Evolutionary conservation across 2,113 vertebrate species (phyloP), one percentile per base, ranked within the genome.

Genomic region (Eudorcas thomsonii): DNA sequence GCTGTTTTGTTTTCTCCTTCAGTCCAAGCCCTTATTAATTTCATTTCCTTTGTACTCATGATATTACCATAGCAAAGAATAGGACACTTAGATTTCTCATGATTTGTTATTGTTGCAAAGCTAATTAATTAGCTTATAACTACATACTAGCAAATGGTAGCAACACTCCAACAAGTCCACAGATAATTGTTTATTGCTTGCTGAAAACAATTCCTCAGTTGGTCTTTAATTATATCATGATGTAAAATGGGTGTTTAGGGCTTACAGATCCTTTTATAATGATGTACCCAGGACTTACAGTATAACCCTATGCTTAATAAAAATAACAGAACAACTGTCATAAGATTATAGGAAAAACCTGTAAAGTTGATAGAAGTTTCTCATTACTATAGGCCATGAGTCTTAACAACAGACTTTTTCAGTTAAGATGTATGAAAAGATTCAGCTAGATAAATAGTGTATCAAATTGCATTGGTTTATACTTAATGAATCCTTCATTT

Each of bases 131-230:
- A 92, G 17, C 55, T 87, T 13, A 64, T 88, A 59, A 45, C 17
- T 52, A n/a, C n/a, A 94, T 8, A 19, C 9, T 60, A 39, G 52
- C 21, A 93, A 94, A 94, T 57, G 30, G 81, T 43, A 89, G 83
- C 33, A 84, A 80, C n/a, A 86, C 43, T 17, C 19, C 4, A 3
- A 67, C 39, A 90, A 48, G 23, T 80, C 26, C 45, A 80, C 5
- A 95, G 67, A 28, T 57, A 62, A 88, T n/a, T 96, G 30, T 93
- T 96, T 87, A 74, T 84, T 97, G 85, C 57, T 90, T 95, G 25
- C 84, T 88, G 52, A 74, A 95, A 91, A 95, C 57, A 97, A 64
- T 13, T 62, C 39, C 36, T 82, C 21, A 95, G 45, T 81, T 85
- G 91, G 80, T 91, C 67, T 93, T 91, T 39, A 96, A 95, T 80